Conservation (phyloP, 2,797 vertebrate species). For the Neostethus bicornis region DNA sequence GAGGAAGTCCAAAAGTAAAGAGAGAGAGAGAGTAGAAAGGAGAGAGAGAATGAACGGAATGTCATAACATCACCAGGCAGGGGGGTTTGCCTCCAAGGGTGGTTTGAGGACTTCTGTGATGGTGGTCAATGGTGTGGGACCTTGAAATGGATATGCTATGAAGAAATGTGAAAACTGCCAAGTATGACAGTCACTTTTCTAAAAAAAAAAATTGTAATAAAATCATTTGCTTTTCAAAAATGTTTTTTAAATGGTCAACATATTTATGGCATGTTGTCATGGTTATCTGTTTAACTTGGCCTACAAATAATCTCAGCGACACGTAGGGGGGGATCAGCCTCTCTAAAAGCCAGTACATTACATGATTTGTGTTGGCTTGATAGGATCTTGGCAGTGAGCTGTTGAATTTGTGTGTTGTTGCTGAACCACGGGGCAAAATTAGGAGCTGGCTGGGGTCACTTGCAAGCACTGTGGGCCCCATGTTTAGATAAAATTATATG, state of each 20-base stretch:
- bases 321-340: background rate
- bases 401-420: slow-evolving; percentile 6
- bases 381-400: slow-evolving; percentile 13
- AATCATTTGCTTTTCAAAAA: background rate
- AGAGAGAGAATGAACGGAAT: slow-evolving; percentile 7
- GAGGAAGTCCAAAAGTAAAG: slow-evolving; percentile 6
- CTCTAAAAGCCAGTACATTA: slow-evolving; percentile 3
- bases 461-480: background rate
- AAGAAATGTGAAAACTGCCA: slow-evolving; percentile 1
- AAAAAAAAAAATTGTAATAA: background rate
- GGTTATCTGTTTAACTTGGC: slow-evolving; percentile 2
- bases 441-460: background rate
- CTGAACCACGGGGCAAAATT: background rate
- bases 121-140: background rate
- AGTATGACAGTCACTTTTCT: background rate
- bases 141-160: background rate
- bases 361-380: slow-evolving; percentile 21
- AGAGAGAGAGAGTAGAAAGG: background rate
- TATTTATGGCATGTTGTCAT: background rate
- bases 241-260: background rate
- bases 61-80: slow-evolving; percentile 8
- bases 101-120: background rate
- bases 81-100: slow-evolving; percentile 1
- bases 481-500: background rate
- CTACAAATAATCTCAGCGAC: slow-evolving; percentile 30